Evolutionary conservation across 2,797 vertebrate genomes (phyloP).

Genomic region (Protonibea diacanthus): DNA sequence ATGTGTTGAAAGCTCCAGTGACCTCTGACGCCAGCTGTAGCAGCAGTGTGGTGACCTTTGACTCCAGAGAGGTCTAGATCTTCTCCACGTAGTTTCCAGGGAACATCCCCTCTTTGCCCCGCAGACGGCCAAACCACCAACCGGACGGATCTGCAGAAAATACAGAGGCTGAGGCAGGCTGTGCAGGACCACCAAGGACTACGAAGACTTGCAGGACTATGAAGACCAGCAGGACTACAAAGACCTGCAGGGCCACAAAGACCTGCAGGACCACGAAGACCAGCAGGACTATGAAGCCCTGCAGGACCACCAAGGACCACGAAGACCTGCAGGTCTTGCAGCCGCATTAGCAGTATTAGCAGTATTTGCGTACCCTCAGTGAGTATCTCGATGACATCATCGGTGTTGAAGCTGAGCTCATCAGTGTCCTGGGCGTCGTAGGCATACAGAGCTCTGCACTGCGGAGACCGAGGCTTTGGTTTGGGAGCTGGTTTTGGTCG

Average conservation of each 20-base stretch:
- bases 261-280: too few relatives aligned
- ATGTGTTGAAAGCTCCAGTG: constrained; percentile 5
- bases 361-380: constrained; percentile 79
- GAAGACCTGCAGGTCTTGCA: too few relatives aligned
- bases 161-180: constrained; percentile 1
- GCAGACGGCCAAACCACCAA: constrained; percentile 89
- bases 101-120: constrained; percentile 88
- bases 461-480: constrained; percentile 83
- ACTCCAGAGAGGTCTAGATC: constrained; percentile 71
- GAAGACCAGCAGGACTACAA: too few relatives aligned
- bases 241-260: too few relatives aligned
- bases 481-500: constrained; percentile 84
- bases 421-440: constrained; percentile 92
- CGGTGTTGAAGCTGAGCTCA: constrained; percentile 89
- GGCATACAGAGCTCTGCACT: constrained; percentile 86
- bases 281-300: too few relatives aligned
- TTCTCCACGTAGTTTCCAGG: constrained; percentile 92
- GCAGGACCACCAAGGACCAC: too few relatives aligned
- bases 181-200: too few relatives aligned
- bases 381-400: constrained; percentile 87
- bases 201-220: too few relatives aligned
- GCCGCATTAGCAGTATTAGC: background rate
- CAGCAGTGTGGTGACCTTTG: constrained; percentile 11
- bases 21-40: constrained; percentile 26
- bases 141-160: constrained; percentile 84